Base-by-base conservation (phyloP, 2,888 invertebrate genomes). In the Heliconius cydno region DNA sequence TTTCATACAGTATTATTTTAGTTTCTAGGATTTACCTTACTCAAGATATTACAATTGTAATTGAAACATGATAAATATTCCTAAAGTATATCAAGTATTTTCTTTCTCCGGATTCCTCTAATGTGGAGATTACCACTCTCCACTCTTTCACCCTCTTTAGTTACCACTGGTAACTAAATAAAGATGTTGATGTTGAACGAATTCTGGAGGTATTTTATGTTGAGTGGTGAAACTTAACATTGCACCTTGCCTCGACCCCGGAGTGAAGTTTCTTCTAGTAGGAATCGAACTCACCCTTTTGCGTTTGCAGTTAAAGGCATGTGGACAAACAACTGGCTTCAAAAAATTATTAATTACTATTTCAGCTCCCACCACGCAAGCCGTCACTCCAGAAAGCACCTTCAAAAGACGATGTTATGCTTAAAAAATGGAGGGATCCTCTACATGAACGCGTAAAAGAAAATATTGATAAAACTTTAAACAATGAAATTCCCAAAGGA, bases 371-470 rank as follows among this genome's bases (percentile, higher is more conserved):
- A 65, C 94, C 94, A 6, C 90, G 95, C 41, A 95, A 94, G 83
- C 93, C 95, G 7, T 90, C 95, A 15, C 84, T 95, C 30, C 92
- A 91, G 85, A 95, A 95, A 83, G 93, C 94, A 82, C 89, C 92
- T 28, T 94, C 95, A 65, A 95, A 94, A 86, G 95, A 95, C 82
- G 95, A 95, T 76, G 88, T 88, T 4, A 90, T 91, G 30, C 89
- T 94, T 46, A 95, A 95, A 86, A 95, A 95, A 90, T 95, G 95
- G 95, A 90, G 95, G 80, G 95, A 95, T 80, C 95, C 95, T 13
- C 87, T 95, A 30, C 94, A 94, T 83, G 95, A 95, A 83, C 91
- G 95, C 72, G 95, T 95, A 57, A 95, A 95, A 87, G 95, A 95
- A 78, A 95, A 94, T 82, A 95, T 95, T 79, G 95, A 95, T 86